Base-by-base conservation (phyloP, 2,113 vertebrate genomes). In the Ctenodactylus gundi region DNA sequence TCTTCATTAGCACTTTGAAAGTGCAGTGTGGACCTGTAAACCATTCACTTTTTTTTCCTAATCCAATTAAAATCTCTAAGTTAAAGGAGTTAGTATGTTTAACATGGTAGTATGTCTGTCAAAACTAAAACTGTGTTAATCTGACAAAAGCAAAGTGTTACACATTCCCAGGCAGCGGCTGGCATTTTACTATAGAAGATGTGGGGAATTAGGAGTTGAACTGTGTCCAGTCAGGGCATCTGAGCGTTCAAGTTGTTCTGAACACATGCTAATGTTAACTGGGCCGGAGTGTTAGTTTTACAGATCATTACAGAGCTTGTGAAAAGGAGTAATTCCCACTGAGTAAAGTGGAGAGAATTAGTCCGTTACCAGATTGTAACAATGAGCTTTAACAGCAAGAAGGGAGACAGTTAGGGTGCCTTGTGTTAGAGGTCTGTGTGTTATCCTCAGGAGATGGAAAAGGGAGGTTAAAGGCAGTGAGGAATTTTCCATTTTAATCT, bases 231-330 rank as follows among this genome's bases (percentile, higher is more conserved):
- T 89, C 62, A 65, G 27, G 76, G 36, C 78, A 77, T 57, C 70
- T 75, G 39, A 96, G 41, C 85, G 0, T 93, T 96, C 58, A 53
- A 46, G 31, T 91, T 91, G 25, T 82, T 95, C 82, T 80, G 90
- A 95, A 83, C 64, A 55, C 51, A 96, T 94, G 78, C 84, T 39
- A 3, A 2, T 97, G 88, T 85, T 97, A 97, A 94, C 86, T 90
- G 95, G 97, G 97, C 95, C 90, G 84, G 94, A 97, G 91, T 97
- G 93, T 95, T 98, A 76, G 72, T 78, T 98, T 98, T 97, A 95
- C 76, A 97, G 93, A 96, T 97, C 95, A 89, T 98, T 97, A 94
- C 7, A n/a, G 91, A 36, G 77, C 83, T 82, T 96, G 58, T 90
- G 97, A 62, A 91, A 96, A 95, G 46, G 3, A 97, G 64, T 41